Evolutionary conservation across 2,797 vertebrate genomes (phyloP).

Genomic region (Iguana delicatissima): DNA sequence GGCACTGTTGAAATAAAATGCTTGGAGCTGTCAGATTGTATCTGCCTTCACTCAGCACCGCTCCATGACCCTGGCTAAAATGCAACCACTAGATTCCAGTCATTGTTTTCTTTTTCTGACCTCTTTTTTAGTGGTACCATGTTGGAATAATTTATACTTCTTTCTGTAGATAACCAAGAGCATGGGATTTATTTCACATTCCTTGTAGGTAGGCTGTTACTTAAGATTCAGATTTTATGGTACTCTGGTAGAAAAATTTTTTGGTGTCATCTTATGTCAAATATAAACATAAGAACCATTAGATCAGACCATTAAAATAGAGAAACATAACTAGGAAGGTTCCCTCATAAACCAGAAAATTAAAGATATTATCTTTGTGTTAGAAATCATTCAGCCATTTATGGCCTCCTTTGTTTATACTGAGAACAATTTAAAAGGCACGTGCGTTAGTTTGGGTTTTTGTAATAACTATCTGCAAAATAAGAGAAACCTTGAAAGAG

Average conservation of each 20-base stretch:
- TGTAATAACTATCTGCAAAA: slow-evolving; percentile 25
- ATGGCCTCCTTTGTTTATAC: slow-evolving; percentile 32
- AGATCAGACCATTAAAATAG: slow-evolving; percentile 31
- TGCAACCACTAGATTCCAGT: neutral
- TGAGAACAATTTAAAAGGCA: slow-evolving; percentile 52
- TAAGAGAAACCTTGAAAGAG: slow-evolving; percentile 10
- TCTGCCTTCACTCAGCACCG: too few relatives aligned
- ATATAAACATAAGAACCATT: slow-evolving; percentile 41
- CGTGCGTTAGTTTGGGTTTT: slow-evolving; percentile 30
- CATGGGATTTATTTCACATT: slow-evolving; percentile 1
- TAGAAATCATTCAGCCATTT: slow-evolving; percentile 57
- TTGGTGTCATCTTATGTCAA: slow-evolving; percentile 32
- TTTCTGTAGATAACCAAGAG: neutral
- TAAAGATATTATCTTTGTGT: slow-evolving; percentile 59
- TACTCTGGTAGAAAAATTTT: neutral
- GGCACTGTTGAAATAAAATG: too few relatives aligned
- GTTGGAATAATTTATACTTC: slow-evolving; percentile 7
- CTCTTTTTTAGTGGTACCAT: neutral
- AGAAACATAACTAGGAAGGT: slow-evolving; percentile 26
- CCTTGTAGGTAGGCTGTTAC: slow-evolving; percentile 27
- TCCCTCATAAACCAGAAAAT: slow-evolving; percentile 57
- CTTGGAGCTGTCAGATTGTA: too few relatives aligned
- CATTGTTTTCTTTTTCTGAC: neutral
- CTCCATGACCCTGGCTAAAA: too few relatives aligned
- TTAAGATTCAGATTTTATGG: neutral